Conservation (phyloP, 2,797 vertebrate genomes). For the Phrynocephalus forsythii region DNA sequence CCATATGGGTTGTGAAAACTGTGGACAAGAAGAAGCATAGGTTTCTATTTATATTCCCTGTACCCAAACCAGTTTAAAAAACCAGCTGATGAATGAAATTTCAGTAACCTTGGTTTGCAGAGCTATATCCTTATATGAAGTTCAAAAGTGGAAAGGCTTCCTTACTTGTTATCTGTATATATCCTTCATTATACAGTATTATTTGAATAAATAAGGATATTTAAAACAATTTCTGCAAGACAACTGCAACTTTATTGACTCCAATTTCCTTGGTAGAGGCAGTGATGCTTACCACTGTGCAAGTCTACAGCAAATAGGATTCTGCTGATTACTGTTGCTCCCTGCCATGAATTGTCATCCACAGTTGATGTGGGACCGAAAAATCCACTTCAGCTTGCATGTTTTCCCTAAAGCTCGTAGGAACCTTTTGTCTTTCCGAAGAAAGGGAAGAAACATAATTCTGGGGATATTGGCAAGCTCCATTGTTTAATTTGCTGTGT, state of each 20-base stretch:
- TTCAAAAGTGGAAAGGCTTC: slow-evolving; percentile 20
- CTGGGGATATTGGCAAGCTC: background rate
- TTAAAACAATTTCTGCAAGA: slow-evolving; percentile 14
- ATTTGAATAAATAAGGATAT: slow-evolving; percentile 34
- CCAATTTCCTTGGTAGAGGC: slow-evolving; percentile 10
- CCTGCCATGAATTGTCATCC: slow-evolving; percentile 17
- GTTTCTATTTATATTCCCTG: background rate
- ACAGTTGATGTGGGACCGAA: background rate
- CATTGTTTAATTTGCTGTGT: background rate
- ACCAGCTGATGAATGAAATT: background rate
- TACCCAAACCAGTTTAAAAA: background rate
- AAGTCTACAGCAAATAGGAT: slow-evolving; percentile 6
- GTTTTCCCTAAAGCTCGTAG: background rate
- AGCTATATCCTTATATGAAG: slow-evolving; percentile 3
- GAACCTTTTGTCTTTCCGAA: background rate
- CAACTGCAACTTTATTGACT: slow-evolving; percentile 30
- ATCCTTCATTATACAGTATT: background rate
- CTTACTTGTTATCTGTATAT: background rate
- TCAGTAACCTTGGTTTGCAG: background rate
- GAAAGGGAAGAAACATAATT: background rate
- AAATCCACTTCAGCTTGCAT: background rate
- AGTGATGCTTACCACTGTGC: background rate
- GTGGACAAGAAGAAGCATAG: background rate
- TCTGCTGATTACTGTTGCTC: slow-evolving; percentile 7
- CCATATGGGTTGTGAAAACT: slow-evolving; percentile 10